Base-by-base conservation (phyloP, 2,888 invertebrate species). In the Ennomos fuscantarius region DNA sequence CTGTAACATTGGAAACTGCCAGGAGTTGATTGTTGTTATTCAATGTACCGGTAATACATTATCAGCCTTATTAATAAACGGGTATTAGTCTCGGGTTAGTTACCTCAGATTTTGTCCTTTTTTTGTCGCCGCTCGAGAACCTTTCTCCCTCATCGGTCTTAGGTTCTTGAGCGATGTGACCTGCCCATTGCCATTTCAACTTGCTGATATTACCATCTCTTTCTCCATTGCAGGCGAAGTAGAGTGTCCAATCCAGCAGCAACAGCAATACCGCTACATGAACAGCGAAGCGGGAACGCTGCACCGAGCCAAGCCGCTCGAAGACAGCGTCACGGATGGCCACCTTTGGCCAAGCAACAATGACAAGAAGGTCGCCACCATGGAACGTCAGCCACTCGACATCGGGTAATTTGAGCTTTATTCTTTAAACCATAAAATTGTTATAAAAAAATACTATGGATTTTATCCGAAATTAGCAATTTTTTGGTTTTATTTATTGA, bases 211-310 rank as follows among this genome's bases (percentile, higher is more conserved):
- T 35, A 13, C 8, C 8, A 2, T 40, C 1, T n/a, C 8, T 32
- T 1, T 48, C 34, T 48, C 34, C 32, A 36, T 79, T 76, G 0
- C 83, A 93, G 92, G 93, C 34, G 93, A 93, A 78, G 93, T 93
- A 55, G 93, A 93, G 86, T 93, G 93, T 71, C 92, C 92, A 0
- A 92, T 92, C 62, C 92, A 92, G 66, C 93, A 93, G 79, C 93
- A 93, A 53, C 93, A 93, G 62, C 93, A 93, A 63, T 93, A 93
- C 80, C 86, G 93, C 78, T 93, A 93, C 87, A 93, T 93, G 93
- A 88, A 92, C 74, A 90, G 87, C 80, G 93, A 92, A 65, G 92
- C 89, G 60, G 90, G 93, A 60, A 91, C 92, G 12, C 74, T 93
- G 69, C 89, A 91, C 71, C 85, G 92, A 35, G 87, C 92, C 48